These are phyloP conservation scores for Mongoloraphidia duomilia DNA, from an alignment of 2,888 invertebrate species.

Conservation along the genomic window DNA sequence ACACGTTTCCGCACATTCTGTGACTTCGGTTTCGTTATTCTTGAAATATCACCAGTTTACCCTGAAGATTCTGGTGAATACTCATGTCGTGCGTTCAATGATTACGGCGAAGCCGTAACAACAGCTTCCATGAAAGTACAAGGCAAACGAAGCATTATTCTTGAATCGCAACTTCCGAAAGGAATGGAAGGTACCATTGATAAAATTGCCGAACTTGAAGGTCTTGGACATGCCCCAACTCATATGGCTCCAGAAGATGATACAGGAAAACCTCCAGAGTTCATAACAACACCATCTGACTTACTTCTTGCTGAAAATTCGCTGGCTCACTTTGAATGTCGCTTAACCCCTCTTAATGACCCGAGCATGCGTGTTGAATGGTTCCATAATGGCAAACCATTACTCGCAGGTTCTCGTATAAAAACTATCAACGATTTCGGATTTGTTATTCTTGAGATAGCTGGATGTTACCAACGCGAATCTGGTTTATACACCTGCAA, in stretches of 20 bases:
- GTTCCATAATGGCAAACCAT: conserved; percentile 92
- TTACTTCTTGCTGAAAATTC: conserved; percentile 73
- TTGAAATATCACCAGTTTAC: conserved; percentile 94
- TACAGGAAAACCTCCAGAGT: conserved; percentile 77
- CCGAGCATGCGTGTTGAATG: conserved; percentile 91
- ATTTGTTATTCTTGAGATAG: conserved; percentile 90
- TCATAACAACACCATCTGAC: conserved; percentile 75
- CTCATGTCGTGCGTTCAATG: conserved; percentile 74
- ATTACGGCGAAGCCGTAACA: conserved; percentile 84
- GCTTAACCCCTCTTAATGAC: conserved; percentile 77
- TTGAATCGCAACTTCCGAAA: conserved; percentile 82
- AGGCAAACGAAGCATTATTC: conserved; percentile 80
- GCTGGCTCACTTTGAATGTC: conserved; percentile 85
- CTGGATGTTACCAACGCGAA: conserved; percentile 86
- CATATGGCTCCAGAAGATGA: conserved; percentile 63
- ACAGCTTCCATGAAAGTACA: conserved; percentile 79
- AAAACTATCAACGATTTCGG: conserved; percentile 97
- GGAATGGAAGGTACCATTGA: conserved; percentile 90
- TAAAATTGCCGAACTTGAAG: conserved; percentile 83
- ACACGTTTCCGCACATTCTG: conserved; percentile 92
- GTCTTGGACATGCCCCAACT: conserved; percentile 56
- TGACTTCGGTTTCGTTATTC: conserved; percentile 93
- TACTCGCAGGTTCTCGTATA: conserved; percentile 80
- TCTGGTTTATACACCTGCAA: conserved; percentile 86
- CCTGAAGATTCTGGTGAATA: conserved; percentile 92